Conservation (phyloP, 1,140 invertebrate species). For the Panagrolaimus sp. region DNA sequence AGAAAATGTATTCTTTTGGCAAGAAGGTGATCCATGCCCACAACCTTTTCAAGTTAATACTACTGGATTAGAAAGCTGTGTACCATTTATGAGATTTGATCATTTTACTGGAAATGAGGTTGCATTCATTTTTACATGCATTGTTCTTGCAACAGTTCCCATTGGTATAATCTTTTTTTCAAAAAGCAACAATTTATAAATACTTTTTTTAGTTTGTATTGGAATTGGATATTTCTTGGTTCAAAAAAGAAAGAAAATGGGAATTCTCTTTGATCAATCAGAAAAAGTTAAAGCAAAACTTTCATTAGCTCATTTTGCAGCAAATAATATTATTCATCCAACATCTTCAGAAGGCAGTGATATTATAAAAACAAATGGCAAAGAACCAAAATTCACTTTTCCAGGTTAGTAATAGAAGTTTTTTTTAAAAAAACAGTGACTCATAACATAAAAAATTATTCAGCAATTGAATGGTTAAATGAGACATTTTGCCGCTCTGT, state of each 20-base stretch:
- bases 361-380: constrained; percentile 63
- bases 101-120: constrained; percentile 88
- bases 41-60: constrained; percentile 72
- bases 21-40: constrained; percentile 75
- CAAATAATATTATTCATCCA: not conserved
- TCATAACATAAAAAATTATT: constrained; percentile 57
- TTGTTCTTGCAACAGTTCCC: constrained; percentile 81
- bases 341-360: constrained; percentile 62
- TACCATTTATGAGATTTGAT: constrained; percentile 80
- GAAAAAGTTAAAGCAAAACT: not conserved
- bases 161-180: constrained; percentile 65
- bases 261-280: constrained; percentile 58
- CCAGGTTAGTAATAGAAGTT: constrained; percentile 26
- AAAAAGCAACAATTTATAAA: constrained; percentile 62
- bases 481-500: constrained; percentile 82
- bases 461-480: constrained; percentile 76
- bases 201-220: constrained; percentile 71
- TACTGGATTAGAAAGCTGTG: constrained; percentile 55
- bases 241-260: constrained; percentile 78
- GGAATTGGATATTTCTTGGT: constrained; percentile 85
- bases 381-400: constrained; percentile 42
- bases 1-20: constrained; percentile 67
- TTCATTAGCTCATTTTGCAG: constrained; percentile 58
- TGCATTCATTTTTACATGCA: constrained; percentile 87
- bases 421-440: constrained; percentile 64